phyloP scores from a whole-genome alignment of 2,888 invertebrate genomes.

The Cremastinae sp. region DNA sequence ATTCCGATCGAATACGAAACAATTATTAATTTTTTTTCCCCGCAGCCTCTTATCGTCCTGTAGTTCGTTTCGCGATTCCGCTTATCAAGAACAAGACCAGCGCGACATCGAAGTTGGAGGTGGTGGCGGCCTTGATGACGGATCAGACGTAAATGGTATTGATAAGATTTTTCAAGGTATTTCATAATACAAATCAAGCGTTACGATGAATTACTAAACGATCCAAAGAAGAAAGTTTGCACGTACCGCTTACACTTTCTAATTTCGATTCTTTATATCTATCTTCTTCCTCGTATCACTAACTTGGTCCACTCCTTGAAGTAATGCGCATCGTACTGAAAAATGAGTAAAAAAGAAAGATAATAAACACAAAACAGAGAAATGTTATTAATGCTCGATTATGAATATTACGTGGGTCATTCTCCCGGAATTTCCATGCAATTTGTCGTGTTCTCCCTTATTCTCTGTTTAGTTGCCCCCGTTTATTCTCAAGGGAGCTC shows the following conservation, averaged over 20 bases:
- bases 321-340: conserved; percentile 63
- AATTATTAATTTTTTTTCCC: conserved; percentile 66
- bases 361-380: conserved; percentile 40
- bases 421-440: conserved; percentile 67
- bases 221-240: conserved; percentile 59
- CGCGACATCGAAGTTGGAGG: conserved; percentile 80
- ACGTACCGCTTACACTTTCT: conserved; percentile 66
- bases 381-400: conserved; percentile 47
- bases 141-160: conserved; percentile 82
- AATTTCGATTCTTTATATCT: conserved; percentile 55
- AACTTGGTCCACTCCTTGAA: conserved; percentile 57
- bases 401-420: conserved; percentile 70
- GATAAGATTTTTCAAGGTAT: conserved; percentile 82
- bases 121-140: conserved; percentile 81
- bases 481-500: conserved; percentile 1
- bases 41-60: conserved; percentile 89
- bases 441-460: conserved; percentile 40
- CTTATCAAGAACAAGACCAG: conserved; percentile 86
- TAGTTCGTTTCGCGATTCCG: conserved; percentile 93
- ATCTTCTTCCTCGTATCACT: conserved; percentile 56
- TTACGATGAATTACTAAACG: conserved; percentile 66
- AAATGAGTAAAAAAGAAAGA: conserved; percentile 32
- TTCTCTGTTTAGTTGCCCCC: conserved; percentile 20
- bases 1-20: conserved; percentile 16
- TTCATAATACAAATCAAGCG: conserved; percentile 76